Evolutionary conservation across 2,888 invertebrate species (phyloP), one percentile per base, ranked within the genome.

Genomic region (Sericinus montela): DNA sequence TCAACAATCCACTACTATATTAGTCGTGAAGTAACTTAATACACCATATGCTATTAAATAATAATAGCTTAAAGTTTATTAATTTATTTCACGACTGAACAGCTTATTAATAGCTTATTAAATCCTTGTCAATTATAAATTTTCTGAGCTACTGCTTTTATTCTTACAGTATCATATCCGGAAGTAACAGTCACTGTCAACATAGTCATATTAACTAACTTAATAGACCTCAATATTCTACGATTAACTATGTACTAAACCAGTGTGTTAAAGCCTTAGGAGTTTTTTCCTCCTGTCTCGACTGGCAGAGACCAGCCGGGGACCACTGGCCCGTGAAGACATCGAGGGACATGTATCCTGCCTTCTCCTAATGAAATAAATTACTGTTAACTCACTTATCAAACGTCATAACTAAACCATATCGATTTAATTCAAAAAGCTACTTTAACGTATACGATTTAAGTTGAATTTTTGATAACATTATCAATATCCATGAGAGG

Each of bases 291-390:
- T 81, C 80, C 73, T 69, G 77, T 76, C 80, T 76, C 74, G 70
- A 75, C 81, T 74, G 74, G 75, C 70, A 73, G 78, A 70, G 75
- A 69, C 71, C 72, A 69, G 59, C 55, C 69, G 48, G 55, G 35
- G 48, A 48, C 73, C 80, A 74, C 77, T 86, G 72, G 85, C 66
- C 80, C 85, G 73, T 86, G 80, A 82, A 85, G 84, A 84, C 71
- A 69, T 65, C 61, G 82, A 86, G 86, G 87, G 87, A 87, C 86
- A 87, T 75, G 78, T 81, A 84, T 84, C 84, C 85, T 85, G 84
- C 80, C 81, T 80, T 80, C 79, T 85, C 85, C 81, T 83, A 84
- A 86, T 83, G 80, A 85, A 86, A 81, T 86, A 86, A 85, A 85
- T 86, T 85, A 85, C 70, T 47, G 52, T 49, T 50, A 42, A 41